Base-by-base conservation (phyloP, 2,797 vertebrate genomes). In the Jordanella pulchra region DNA sequence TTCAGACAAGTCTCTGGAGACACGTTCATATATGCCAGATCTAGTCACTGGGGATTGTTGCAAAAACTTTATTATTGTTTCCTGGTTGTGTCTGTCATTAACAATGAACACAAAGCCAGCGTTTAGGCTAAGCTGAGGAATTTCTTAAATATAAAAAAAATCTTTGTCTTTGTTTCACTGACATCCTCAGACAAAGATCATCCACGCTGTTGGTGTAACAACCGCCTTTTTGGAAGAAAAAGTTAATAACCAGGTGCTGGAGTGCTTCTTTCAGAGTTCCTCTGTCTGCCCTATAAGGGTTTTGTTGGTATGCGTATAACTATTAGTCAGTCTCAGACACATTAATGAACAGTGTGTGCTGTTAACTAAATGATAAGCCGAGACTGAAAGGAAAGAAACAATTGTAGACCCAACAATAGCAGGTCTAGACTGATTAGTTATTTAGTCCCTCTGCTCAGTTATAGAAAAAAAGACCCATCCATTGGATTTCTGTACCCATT, bases 171-270 rank as follows among this genome's bases (percentile, higher is more conserved):
- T 25, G 3, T 15, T 12, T 54, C 23, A 63, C 14, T 18, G 45
- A 32, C 30, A 61, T 12, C 51, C 2, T 76, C 53, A 81, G 42
- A 65, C 73, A 53, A 17, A 69, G 68, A 86, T 77, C 63, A 65
- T 69, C 51, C 61, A 58, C 63, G 35, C 70, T 27, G 27, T 64
- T 64, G 45, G 44, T 69, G 35, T 72, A 67, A 65, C 51, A 60
- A 65, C 58, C 21, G 56, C 66, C 68, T 78, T 75, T 77, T 45
- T 79, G 67, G 60, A 7, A 14, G 4, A 6, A 14, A 79, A 69
- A 77, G 35, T 61, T 87, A 89, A 92, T 84, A 76, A 86, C 73
- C 88, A 91, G 89, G 85, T 92, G 85, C 60, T 67, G 58, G 2
- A 17, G 27, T 68, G 11, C 85, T 85, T 47, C 66, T 79, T 78